These are phyloP conservation scores for Zhuqinia jingwanae DNA, from an alignment of 2,888 invertebrate genomes.

Conservation along the genomic window DNA sequence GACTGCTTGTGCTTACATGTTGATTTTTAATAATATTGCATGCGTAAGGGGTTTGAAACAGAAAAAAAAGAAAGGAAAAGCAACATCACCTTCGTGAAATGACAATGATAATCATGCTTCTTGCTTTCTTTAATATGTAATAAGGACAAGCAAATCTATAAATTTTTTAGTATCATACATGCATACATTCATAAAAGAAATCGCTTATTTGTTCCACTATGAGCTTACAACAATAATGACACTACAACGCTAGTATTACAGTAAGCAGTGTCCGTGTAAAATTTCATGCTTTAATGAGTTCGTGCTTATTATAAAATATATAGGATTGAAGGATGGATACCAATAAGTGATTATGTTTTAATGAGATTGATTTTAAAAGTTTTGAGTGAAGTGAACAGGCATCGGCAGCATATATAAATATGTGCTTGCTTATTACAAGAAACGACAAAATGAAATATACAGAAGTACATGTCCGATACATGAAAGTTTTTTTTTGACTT, in stretches of 20 bases:
- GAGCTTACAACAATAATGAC: no score
- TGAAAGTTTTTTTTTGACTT: slow-evolving; percentile 72
- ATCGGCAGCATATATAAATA: slow-evolving; percentile 6
- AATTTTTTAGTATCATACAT: slow-evolving; percentile 8
- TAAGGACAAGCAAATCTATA: slow-evolving; percentile 16
- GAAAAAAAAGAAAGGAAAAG: slow-evolving; percentile 35
- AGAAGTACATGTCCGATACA: neutral
- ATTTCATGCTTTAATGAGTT: slow-evolving; percentile 18
- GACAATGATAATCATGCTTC: slow-evolving; percentile 54
- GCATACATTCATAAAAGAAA: neutral
- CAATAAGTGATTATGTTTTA: slow-evolving; percentile 62
- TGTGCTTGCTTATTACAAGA: no score
- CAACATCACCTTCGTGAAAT: slow-evolving; percentile 39
- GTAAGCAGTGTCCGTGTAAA: no score
- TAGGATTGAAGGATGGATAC: neutral
- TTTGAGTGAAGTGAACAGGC: neutral
- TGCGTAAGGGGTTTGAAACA: neutral
- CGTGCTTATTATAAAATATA: neutral
- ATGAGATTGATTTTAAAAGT: slow-evolving; percentile 71
- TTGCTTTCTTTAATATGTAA: slow-evolving; percentile 53
- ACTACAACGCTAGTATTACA: no score
- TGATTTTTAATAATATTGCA: slow-evolving; percentile 53
- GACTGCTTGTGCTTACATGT: slow-evolving; percentile 35
- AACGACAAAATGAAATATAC: slow-evolving; percentile 10
- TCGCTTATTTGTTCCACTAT: no score